Evolutionary conservation across 2,113 vertebrate species (phyloP), one percentile per base, ranked within the genome.

Genomic region (Orthonyx spaldingii): DNA sequence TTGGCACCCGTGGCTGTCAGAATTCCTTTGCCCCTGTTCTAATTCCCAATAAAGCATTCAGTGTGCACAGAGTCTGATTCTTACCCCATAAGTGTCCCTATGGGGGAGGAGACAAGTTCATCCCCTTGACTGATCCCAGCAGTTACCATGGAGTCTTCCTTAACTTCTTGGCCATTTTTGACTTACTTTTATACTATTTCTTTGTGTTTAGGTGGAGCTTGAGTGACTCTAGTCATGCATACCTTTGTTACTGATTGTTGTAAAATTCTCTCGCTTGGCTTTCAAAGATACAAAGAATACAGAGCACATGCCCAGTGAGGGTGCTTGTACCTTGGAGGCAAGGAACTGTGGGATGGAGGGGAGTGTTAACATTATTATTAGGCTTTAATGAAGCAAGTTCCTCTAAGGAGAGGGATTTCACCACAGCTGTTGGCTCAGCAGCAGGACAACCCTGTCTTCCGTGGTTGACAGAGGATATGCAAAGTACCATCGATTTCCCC

Each of bases 291-390:
- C 5, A 66, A 17, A 49, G n/a, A 49, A 35, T 28, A 28, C 17
- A 49, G 46, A 68, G 46, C 6, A 17, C 46, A 18, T 28, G 17
- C 44, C 33, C 84, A 61, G 5, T 9, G 28, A 61, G 19, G 39
- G 22, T 16, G 53, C 11, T 46, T 0, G 0, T 60, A 33, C 19
- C 60, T 49, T n/a, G 50, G 41, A 39, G 41, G 39, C 0, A 0
- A 16, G 27, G 39, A 55, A 13, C 37, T 10, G 7, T 19, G 55
- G 39, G 39, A 46, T 20, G 39, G 46, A 87, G 47, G 14, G 14
- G 12, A 10, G 39, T 52, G 22, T 46, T 53, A 39, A 13, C 35
- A 16, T 60, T 39, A 46, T 28, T 69, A 11, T 8, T 16, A 28
- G 12, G 28, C 33, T 78, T 39, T 33, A 39, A 69, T 1, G 0